Percentiles rank a stretch among this genome's conserved stretches.
phyloP scores from a whole-genome alignment of 1,140 invertebrate species.

The Lethrus apterus region DNA sequence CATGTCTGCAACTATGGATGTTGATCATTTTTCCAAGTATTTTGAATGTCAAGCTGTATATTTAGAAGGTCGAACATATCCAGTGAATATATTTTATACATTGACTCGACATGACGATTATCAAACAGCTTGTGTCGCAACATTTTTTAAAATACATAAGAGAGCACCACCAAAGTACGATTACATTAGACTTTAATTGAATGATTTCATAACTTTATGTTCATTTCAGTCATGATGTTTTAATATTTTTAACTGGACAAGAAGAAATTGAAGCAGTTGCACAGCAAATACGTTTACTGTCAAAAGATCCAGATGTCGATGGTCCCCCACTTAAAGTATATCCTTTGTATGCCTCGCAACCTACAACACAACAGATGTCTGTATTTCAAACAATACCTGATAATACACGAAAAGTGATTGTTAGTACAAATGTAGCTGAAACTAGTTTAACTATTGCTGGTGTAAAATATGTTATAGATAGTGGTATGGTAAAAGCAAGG shows the following conservation, averaged over 20 bases:
- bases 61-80: slow-evolving; percentile 81
- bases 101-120: slow-evolving; percentile 78
- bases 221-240: slow-evolving; percentile 80
- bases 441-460: slow-evolving; percentile 94
- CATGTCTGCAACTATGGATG: slow-evolving; percentile 95
- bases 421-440: slow-evolving; percentile 98
- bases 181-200: no score
- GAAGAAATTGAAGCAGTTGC: slow-evolving; percentile 94
- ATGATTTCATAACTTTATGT: no score
- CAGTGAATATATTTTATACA: slow-evolving; percentile 74
- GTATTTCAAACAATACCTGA: slow-evolving; percentile 62
- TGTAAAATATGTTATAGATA: slow-evolving; percentile 91
- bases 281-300: slow-evolving; percentile 64
- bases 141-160: slow-evolving; percentile 87
- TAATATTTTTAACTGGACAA: slow-evolving; percentile 97
- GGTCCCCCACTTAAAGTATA: slow-evolving; percentile 59
- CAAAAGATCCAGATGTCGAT: slow-evolving; percentile 53
- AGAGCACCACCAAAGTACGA: slow-evolving; percentile 71
- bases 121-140: slow-evolving; percentile 68
- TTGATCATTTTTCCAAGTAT: slow-evolving; percentile 85
- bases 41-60: slow-evolving; percentile 84
- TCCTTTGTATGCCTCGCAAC: slow-evolving; percentile 77
- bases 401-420: slow-evolving; percentile 77
- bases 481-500: slow-evolving; percentile 88
- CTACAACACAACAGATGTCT: slow-evolving; percentile 67